Conservation (phyloP, 1,140 invertebrate species). For the Cryptotermes secundus region DNA sequence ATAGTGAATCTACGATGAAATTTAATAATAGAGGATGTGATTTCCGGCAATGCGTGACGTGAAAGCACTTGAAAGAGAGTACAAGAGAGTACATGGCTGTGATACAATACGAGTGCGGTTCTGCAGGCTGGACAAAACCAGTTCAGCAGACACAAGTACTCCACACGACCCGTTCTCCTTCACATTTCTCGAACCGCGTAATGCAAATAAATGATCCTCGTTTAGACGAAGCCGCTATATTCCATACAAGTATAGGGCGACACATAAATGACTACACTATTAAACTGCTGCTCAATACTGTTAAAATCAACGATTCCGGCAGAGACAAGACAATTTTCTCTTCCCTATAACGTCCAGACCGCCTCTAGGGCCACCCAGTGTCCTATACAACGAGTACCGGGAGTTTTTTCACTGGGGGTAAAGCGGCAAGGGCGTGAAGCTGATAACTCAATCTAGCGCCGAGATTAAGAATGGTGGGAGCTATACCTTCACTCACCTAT, state of each 20-base stretch:
- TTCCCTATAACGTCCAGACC: no score
- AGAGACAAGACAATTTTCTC: no score
- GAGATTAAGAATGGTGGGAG: no score
- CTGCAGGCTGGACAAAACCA: neutral
- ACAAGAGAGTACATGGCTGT: neutral
- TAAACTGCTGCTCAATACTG: no score
- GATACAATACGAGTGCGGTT: neutral
- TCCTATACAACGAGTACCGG: no score
- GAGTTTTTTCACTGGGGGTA: no score
- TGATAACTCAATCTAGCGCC: no score
- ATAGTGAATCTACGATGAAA: neutral
- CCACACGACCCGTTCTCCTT: constrained; percentile 1
- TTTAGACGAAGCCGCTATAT: neutral
- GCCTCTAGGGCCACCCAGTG: no score
- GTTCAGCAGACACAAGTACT: neutral
- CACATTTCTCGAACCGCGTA: neutral
- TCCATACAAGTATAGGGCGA: neutral
- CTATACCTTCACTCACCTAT: no score
- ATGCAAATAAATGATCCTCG: neutral
- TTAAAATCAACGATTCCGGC: no score
- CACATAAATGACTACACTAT: neutral
- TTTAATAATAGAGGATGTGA: neutral
- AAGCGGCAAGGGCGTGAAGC: no score
- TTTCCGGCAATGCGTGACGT: neutral
- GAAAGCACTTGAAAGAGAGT: neutral